Base-by-base conservation (phyloP, 2,888 invertebrate species). In the Aphrophora alni region DNA sequence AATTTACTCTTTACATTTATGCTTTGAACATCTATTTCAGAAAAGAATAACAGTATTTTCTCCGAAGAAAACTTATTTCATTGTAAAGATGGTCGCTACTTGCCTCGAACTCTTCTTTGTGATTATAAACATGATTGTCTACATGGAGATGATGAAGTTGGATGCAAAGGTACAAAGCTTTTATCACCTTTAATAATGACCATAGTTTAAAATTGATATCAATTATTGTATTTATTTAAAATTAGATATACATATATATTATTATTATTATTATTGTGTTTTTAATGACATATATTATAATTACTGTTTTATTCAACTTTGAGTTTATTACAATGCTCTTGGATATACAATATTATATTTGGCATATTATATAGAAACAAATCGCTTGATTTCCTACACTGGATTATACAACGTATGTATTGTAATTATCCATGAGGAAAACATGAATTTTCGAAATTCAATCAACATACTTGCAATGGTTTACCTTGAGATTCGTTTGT, bases 91-190 rank as follows among this genome's bases (percentile, higher is more conserved):
- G 86, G 86, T 33, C 83, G 88, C n/a, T 86, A 85, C 33, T 82
- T 88, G 17, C 87, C 87, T 0, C 26, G 72, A 1, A 77, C 80
- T 0, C 80, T 86, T 10, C 82, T 83, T 0, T 89, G 89, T 82
- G 88, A 89, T 84, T 85, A 86, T 83, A 86, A 87, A 74, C 83
- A 84, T 1, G 89, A 89, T 84, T 89, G 89, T 84, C 83, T 88
- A n/a, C 83, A 87, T 26, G 89, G 88, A 0, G 87, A 88, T 38
- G 89, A 89, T 80, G 89, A 89, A 84, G 51, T 75, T 0, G 82
- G 84, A 28, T 87, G 87, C 81, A 84, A 82, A 75, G 83, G 84
- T 83, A 44, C 69, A n/a, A n/a, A n/a, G n/a, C n/a, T n/a, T n/a
- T n/a, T n/a, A n/a, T n/a, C n/a, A n/a, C n/a, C 12, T 33, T 70